These are phyloP conservation scores for Deroptyus accipitrinus DNA, from an alignment of 2,113 vertebrate genomes.

Conservation along the genomic window DNA sequence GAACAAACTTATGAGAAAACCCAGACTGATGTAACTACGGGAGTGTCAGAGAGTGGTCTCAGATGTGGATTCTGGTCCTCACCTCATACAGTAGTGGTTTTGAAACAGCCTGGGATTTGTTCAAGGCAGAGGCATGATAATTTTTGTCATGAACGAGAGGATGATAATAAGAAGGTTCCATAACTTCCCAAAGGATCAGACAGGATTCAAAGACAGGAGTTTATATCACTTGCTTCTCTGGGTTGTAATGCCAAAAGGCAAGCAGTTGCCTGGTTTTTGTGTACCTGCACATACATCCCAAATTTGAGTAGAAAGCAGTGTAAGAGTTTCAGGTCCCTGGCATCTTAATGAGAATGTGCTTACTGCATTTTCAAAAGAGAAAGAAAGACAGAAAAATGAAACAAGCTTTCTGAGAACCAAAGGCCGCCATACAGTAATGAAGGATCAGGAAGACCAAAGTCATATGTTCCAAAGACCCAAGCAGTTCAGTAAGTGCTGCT, in stretches of 20 bases:
- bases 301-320: background rate
- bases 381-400: background rate
- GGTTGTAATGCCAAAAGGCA: background rate
- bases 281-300: rapidly evolving
- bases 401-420: background rate
- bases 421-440: background rate
- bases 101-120: background rate
- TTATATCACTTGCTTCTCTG: background rate
- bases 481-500: background rate
- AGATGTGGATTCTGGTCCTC: background rate
- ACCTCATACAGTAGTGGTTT: rapidly evolving
- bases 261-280: background rate
- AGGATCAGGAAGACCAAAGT: background rate
- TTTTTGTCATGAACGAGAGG: background rate
- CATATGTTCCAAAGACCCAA: background rate
- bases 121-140: background rate
- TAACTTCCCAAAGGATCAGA: background rate
- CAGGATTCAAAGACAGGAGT: background rate
- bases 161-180: background rate
- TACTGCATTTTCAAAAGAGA: background rate
- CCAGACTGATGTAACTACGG: rapidly evolving
- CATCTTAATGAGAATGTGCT: background rate
- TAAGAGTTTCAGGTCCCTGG: background rate
- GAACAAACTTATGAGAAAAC: background rate
- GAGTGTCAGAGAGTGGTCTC: background rate